Conservation (phyloP, 2,888 invertebrate genomes). For the Charanyca ferruginea region DNA sequence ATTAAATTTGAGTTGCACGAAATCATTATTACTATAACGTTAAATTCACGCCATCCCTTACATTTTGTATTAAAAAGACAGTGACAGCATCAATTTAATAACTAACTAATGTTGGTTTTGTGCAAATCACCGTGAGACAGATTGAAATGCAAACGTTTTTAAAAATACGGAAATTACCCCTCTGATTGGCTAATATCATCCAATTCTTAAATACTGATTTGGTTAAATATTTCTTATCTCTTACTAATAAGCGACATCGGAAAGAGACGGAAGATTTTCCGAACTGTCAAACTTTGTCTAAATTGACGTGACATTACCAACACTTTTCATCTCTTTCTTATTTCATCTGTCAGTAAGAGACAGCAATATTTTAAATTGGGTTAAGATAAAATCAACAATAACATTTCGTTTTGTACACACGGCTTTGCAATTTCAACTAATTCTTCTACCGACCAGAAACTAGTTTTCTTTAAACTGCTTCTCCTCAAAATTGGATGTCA, state of each 20-base stretch:
- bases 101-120: too few species aligned
- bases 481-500: constrained; percentile 47
- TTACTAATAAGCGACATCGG: background rate
- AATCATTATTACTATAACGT: too few species aligned
- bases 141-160: background rate
- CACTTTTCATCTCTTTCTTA: background rate
- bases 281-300: background rate
- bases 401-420: constrained; percentile 11
- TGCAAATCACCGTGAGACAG: too few species aligned
- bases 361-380: constrained; percentile 2
- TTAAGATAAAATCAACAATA: constrained; percentile 15
- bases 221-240: background rate
- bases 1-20: too few species aligned
- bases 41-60: too few species aligned
- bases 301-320: background rate
- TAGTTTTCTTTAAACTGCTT: too few species aligned
- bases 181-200: constrained; percentile 47
- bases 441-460: background rate
- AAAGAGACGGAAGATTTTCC: background rate
- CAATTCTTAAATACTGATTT: constrained; percentile 34
- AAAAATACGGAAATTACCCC: background rate
- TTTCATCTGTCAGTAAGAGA: background rate
- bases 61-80: too few species aligned
- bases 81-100: too few species aligned
- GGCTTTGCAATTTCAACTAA: background rate